These are phyloP conservation scores for Andricus curvator DNA, from an alignment of 2,888 invertebrate genomes.

Conservation along the genomic window DNA sequence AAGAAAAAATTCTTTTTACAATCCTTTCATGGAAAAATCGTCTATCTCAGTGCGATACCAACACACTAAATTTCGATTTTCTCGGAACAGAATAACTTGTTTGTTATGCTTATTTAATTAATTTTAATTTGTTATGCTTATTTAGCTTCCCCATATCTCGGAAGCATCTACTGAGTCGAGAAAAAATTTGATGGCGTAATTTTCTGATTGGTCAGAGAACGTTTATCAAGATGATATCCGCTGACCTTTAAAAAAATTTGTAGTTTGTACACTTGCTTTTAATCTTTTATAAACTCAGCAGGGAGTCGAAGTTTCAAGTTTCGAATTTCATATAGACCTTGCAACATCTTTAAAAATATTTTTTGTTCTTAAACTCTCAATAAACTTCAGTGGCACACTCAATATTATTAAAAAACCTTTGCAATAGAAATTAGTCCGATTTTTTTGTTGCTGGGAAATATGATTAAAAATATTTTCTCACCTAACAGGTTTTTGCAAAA, in stretches of 20 bases:
- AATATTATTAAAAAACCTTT: neutral
- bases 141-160: too few relatives aligned
- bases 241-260: slow-evolving; percentile 42
- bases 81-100: too few relatives aligned
- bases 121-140: too few relatives aligned
- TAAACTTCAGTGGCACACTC: neutral
- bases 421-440: too few relatives aligned
- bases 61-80: too few relatives aligned
- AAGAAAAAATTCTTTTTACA: too few relatives aligned
- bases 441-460: neutral
- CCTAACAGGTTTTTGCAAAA: too few relatives aligned
- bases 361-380: slow-evolving; percentile 20
- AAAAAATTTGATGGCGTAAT: slow-evolving; percentile 13
- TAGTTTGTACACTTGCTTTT: slow-evolving; percentile 31
- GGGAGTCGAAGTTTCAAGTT: slow-evolving; percentile 20
- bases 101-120: too few relatives aligned
- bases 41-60: too few relatives aligned
- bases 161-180: neutral
- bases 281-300: slow-evolving; percentile 34
- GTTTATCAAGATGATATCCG: slow-evolving; percentile 35
- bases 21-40: too few relatives aligned
- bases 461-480: neutral
- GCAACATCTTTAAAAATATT: slow-evolving; percentile 25
- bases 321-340: neutral
- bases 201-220: slow-evolving; percentile 5